Conservation (phyloP, 2,888 invertebrate genomes). For the Hermaeophaga mercurialis region DNA sequence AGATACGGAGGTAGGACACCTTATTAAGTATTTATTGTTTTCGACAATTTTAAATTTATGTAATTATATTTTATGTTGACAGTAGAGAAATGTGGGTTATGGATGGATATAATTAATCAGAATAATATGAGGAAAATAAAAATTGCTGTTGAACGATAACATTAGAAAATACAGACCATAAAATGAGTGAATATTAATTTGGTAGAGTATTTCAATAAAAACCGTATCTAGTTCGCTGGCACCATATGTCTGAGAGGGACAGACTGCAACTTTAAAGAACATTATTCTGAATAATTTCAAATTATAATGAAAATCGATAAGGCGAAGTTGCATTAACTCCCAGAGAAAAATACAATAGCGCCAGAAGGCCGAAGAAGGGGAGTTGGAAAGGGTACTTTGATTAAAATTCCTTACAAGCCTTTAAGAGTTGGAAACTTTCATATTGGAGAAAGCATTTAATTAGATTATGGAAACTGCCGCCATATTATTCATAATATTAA, state of each 20-base stretch:
- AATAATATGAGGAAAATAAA: too few species aligned
- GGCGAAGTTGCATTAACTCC: conserved; percentile 23
- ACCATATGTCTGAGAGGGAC: background rate
- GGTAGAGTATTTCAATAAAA: background rate
- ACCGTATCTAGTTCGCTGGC: background rate
- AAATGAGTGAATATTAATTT: too few species aligned
- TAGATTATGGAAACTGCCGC: conserved; percentile 36
- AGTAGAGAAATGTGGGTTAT: too few species aligned
- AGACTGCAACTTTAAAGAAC: conserved; percentile 9
- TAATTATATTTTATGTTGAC: background rate
- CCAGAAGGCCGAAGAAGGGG: conserved; percentile 1
- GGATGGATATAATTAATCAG: too few species aligned
- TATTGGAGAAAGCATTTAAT: conserved; percentile 42
- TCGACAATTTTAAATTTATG: conserved; percentile 4
- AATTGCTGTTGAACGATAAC: too few species aligned
- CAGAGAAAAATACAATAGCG: conserved; percentile 24
- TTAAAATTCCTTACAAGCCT: conserved; percentile 32
- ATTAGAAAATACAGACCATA: too few species aligned
- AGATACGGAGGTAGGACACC: background rate
- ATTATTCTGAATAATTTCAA: conserved; percentile 22
- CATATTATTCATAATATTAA: conserved; percentile 10
- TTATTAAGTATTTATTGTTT: background rate
- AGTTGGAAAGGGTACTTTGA: conserved; percentile 25
- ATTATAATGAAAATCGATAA: conserved; percentile 25
- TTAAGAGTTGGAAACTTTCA: conserved; percentile 37